These are phyloP conservation scores for Scolopax mira DNA, from an alignment of 2,113 vertebrate species.

Conservation along the genomic window DNA sequence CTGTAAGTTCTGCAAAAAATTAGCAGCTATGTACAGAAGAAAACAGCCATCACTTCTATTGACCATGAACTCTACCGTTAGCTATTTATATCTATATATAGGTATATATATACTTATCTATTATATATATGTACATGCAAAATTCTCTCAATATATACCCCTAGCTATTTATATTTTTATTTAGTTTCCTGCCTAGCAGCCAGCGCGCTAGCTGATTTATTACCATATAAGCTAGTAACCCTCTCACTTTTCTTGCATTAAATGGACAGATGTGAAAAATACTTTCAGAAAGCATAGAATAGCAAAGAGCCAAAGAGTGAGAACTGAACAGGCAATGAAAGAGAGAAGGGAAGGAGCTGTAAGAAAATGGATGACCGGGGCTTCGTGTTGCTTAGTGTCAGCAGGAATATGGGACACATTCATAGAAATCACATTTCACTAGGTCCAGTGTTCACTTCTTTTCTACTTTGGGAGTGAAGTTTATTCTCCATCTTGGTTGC, in stretches of 20 bases:
- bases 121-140: neutral
- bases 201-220: neutral
- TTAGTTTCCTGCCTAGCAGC: neutral
- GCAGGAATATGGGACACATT: neutral
- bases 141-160: neutral
- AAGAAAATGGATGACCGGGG: neutral
- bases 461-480: neutral
- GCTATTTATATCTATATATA: neutral
- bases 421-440: neutral
- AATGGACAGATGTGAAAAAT: neutral
- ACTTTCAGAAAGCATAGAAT: neutral
- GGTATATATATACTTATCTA: no score
- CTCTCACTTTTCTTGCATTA: neutral
- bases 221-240: neutral
- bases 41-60: neutral
- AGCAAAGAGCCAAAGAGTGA: neutral
- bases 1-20: neutral
- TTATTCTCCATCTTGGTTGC: neutral
- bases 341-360: neutral
- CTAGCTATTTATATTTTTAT: neutral
- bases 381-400: neutral
- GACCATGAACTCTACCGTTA: neutral
- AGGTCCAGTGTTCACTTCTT: neutral
- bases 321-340: neutral
- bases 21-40: neutral